Evolutionary conservation across 2,113 vertebrate genomes (phyloP), one percentile per base, ranked within the genome.

Genomic region (Meleagris gallopavo): DNA sequence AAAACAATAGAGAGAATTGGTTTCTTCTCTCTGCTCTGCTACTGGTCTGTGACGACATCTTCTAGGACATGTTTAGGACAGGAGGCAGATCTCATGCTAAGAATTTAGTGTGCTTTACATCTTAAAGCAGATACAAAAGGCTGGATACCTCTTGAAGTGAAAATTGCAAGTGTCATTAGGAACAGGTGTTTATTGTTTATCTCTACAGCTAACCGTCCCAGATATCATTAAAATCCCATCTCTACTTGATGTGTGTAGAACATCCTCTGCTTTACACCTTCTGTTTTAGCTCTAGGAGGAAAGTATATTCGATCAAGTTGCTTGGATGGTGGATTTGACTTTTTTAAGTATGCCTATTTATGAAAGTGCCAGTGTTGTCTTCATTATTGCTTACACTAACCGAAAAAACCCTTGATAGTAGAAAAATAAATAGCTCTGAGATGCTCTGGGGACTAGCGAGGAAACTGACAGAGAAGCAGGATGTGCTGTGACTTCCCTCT

Each of bases 351-450:
- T 55, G 55, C 60, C 11, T 8, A 4, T 14, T 62, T 50, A 7
- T 38, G 30, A 71, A 77, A 64, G 11, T 52, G 41, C 4, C 34
- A 22, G 14, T 1, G 0, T 7, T 52, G 10, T 6, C n/a, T 10
- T 38, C 2, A 0, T 66, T 45, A 7, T 41, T 61, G 25, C 17
- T 64, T 1, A 0, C 58, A 15, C 29, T 22, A 72, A 1, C 34
- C 32, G 55, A 46, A 84, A 89, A 60, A 38, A 4, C 3, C 24
- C 13, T 30, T 80, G 10, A 38, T 5, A 50, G 36, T 4, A 1
- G 2, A 88, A 71, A 58, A 20, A 0, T 10, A 71, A 17, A 6
- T 29, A 60, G 8, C 11, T 24, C 4, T 61, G 70, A 71, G 8
- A 67, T 27, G 60, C 2, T 2, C 27, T 40, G 24, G 45, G 27